Conservation (phyloP, 2,888 invertebrate species). For the Chrysopilus asiliformis region DNA sequence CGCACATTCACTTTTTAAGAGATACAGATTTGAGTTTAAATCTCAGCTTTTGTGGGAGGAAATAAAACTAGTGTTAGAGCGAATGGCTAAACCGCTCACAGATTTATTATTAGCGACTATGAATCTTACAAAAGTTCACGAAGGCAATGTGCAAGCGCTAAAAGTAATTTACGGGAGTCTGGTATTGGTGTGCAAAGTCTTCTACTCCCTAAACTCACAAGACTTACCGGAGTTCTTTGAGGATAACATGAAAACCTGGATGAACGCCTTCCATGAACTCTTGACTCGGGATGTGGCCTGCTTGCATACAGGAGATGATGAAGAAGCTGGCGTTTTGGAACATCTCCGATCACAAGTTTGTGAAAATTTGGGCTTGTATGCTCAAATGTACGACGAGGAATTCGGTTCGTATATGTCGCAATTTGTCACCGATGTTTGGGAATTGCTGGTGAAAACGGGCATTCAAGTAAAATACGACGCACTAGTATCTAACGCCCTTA, state of each 20-base stretch:
- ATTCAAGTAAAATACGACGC: constrained; percentile 80
- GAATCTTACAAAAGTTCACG: constrained; percentile 63
- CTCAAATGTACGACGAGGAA: constrained; percentile 96
- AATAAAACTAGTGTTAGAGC: constrained; percentile 90
- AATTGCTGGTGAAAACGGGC: constrained; percentile 71
- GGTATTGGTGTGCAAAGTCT: constrained; percentile 82
- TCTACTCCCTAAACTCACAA: constrained; percentile 93
- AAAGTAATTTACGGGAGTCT: constrained; percentile 81
- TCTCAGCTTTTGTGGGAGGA: constrained; percentile 91
- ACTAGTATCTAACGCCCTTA: constrained; percentile 88
- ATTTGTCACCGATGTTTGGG: constrained; percentile 94
- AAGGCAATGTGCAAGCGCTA: constrained; percentile 64
- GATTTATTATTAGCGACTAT: constrained; percentile 84
- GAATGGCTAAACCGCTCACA: constrained; percentile 87
- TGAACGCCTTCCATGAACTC: constrained; percentile 76
- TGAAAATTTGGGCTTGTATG: constrained; percentile 88
- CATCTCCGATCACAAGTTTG: constrained; percentile 91
- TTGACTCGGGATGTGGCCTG: constrained; percentile 64
- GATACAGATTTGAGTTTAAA: constrained; percentile 91
- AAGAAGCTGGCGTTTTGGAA: constrained; percentile 79
- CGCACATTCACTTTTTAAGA: constrained; percentile 91
- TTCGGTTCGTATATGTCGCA: constrained; percentile 76
- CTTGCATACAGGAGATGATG: constrained; percentile 66
- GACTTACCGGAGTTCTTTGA: constrained; percentile 99
- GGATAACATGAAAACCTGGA: constrained; percentile 93